Percentiles rank a stretch among this genome's conserved stretches.
These are phyloP conservation scores for Pollenia labialis DNA, from an alignment of 2,888 invertebrate species.

Conservation along the genomic window DNA sequence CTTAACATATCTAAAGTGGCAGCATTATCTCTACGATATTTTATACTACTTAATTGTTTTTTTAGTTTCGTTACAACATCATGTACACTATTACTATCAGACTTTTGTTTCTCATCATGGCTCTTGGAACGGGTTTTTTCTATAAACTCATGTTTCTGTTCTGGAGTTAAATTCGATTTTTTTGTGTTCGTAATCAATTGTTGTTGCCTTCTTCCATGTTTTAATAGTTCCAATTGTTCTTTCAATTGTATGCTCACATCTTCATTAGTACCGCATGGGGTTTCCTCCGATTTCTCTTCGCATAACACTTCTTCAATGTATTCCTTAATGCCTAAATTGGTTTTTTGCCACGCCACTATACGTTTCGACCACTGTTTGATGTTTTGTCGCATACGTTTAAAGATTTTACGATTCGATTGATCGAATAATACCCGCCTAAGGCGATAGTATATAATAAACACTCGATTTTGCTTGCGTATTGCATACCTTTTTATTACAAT, in stretches of 20 bases:
- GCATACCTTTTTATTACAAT: constrained; percentile 78
- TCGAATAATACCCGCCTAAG: constrained; percentile 79
- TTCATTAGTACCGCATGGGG: constrained; percentile 72
- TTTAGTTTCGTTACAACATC: constrained; percentile 36
- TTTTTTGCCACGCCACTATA: constrained; percentile 77
- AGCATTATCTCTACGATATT: constrained; percentile 9
- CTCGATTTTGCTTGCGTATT: constrained; percentile 76
- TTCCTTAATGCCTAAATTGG: constrained; percentile 75
- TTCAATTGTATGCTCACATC: constrained; percentile 81
- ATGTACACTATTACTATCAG: constrained; percentile 52
- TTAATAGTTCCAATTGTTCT: constrained; percentile 81
- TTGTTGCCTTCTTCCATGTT: constrained; percentile 78
- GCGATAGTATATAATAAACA: constrained; percentile 77
- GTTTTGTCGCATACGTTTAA: constrained; percentile 76
- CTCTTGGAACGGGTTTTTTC: neutral
- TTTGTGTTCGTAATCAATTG: constrained; percentile 75
- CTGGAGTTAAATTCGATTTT: neutral
- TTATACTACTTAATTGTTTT: constrained; percentile 19
- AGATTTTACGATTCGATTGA: constrained; percentile 77
- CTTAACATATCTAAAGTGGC: constrained; percentile 1
- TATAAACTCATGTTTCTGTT: neutral
- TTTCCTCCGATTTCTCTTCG: constrained; percentile 55
- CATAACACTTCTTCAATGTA: constrained; percentile 75
- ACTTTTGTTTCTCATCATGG: constrained; percentile 52
- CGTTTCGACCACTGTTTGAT: constrained; percentile 79